A percentile compares a stretch with the other conserved stretches of the same genome.
Evolutionary conservation across 2,797 vertebrate species (phyloP).

Genomic region (Phylloscopus collybita): DNA sequence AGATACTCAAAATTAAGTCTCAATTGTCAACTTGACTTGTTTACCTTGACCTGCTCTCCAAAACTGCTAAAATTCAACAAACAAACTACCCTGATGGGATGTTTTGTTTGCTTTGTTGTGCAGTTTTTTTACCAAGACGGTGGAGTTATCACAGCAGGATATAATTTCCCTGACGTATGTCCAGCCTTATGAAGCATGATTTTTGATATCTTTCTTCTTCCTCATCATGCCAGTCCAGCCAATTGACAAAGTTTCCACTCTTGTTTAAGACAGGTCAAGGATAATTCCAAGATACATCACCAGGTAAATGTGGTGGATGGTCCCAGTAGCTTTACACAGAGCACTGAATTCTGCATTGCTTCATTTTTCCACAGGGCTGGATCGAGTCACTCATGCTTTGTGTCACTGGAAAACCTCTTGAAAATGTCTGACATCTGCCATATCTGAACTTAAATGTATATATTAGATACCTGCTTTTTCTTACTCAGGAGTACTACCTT

Average conservation of each 20-base stretch:
- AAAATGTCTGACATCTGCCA: not conserved
- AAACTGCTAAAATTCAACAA: not conserved
- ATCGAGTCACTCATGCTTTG: not conserved
- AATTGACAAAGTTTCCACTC: not conserved
- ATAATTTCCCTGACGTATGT: not conserved
- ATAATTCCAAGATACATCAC: not conserved
- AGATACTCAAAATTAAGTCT: not conserved
- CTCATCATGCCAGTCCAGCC: not conserved
- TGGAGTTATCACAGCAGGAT: not conserved
- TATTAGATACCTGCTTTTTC: not conserved
- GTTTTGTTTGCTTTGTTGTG: not conserved
- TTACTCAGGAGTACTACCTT: not conserved
- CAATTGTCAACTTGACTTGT: not conserved
- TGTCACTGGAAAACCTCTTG: not conserved
- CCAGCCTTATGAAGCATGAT: not conserved
- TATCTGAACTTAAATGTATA: not conserved
- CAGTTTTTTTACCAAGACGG: accelerated
- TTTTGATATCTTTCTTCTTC: not conserved
- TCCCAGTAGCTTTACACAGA: not conserved
- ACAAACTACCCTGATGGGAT: not conserved
- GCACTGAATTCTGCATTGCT: not conserved
- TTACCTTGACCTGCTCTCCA: not conserved
- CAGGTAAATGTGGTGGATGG: not conserved
- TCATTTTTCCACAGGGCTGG: not conserved
- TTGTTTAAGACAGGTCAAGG: not conserved